phyloP scores from a whole-genome alignment of 2,113 vertebrate genomes.

The Cyphomyrus discorhynchus region DNA sequence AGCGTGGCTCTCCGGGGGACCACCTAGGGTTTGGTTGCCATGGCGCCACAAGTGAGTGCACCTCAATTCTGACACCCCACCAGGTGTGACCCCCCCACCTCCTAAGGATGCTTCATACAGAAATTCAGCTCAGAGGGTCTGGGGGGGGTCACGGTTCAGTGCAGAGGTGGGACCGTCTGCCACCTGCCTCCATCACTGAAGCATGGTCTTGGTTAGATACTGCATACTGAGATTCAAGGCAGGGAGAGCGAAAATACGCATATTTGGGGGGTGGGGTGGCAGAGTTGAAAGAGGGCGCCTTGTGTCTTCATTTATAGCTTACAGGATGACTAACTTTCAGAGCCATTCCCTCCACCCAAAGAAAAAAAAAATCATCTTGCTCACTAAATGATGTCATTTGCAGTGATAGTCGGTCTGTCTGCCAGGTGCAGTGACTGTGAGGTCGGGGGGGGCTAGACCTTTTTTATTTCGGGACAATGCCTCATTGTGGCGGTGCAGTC shows the following conservation, averaged over 20 bases:
- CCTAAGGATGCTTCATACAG: neutral
- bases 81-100: neutral
- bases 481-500: neutral
- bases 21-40: constrained; percentile 13
- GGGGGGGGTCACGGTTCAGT: neutral
- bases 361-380: neutral
- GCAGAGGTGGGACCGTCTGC: neutral
- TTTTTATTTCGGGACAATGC: neutral
- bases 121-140: neutral
- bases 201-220: neutral
- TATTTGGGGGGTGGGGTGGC: neutral
- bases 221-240: neutral
- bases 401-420: neutral
- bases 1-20: neutral
- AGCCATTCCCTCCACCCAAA: neutral
- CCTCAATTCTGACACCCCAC: neutral
- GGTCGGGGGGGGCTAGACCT: neutral
- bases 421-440: neutral
- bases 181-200: neutral
- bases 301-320: neutral
- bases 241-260: neutral
- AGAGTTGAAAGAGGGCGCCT: neutral
- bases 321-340: neutral
- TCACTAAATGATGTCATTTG: neutral
- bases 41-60: neutral